Conservation (phyloP, 35 echinoderm and acorn worm species). For the Strongylocentrotus purpuratus region DNA sequence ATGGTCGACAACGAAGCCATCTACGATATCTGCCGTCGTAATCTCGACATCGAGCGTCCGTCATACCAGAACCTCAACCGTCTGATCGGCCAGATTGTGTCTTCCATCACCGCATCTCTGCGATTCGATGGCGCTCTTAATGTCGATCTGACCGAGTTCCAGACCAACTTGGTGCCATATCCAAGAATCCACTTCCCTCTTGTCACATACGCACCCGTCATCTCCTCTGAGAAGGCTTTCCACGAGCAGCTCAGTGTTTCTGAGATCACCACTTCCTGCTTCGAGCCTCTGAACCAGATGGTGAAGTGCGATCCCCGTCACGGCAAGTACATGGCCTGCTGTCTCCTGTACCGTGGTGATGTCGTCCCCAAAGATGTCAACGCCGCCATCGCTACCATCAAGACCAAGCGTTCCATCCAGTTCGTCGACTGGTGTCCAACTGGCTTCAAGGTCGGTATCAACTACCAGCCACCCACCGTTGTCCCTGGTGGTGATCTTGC, state of each 20-base stretch:
- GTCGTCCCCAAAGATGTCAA: conserved; percentile 72
- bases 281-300: conserved; percentile 63
- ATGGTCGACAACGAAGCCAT: conserved; percentile 77
- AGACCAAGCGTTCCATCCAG: conserved; percentile 75
- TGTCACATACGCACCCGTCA: background rate
- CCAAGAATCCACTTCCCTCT: background rate
- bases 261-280: conserved; percentile 67
- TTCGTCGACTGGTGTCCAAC: conserved; percentile 81
- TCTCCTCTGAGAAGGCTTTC: background rate
- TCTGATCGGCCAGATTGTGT: background rate
- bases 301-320: conserved; percentile 83
- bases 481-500: conserved; percentile 74
- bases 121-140: background rate
- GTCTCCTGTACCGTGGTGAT: conserved; percentile 78
- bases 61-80: conserved; percentile 8
- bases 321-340: conserved; percentile 85
- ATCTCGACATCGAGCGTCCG: conserved; percentile 68
- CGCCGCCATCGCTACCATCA: conserved; percentile 66
- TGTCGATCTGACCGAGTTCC: background rate
- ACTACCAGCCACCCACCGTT: conserved; percentile 75
- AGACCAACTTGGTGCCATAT: background rate
- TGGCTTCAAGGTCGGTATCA: conserved; percentile 80
- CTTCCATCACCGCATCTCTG: background rate
- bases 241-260: background rate
- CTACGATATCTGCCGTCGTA: conserved; percentile 58